Evolutionary conservation across 2,113 vertebrate species (phyloP).

Genomic region (Symphodus melops): DNA sequence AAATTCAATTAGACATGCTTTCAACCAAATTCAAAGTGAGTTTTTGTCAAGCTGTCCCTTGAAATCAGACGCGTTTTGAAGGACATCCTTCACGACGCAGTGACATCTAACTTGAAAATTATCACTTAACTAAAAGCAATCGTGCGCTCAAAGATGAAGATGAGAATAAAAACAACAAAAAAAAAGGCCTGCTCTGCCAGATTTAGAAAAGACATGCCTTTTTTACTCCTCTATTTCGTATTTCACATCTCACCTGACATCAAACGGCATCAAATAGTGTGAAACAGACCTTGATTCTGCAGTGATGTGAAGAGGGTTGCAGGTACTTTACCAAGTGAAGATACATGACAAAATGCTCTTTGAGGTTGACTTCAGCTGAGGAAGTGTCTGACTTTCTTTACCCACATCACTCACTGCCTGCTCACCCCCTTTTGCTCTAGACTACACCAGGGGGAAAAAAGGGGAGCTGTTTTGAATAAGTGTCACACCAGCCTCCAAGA

Average conservation of each 20-base stretch:
- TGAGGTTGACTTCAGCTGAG: slow-evolving; percentile 63
- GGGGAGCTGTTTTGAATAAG: slow-evolving; percentile 70
- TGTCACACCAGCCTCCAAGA: slow-evolving; percentile 65
- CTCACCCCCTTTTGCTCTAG: slow-evolving; percentile 56
- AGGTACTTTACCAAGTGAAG: slow-evolving; percentile 66
- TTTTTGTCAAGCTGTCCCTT: slow-evolving; percentile 81
- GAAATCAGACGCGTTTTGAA: slow-evolving; percentile 75
- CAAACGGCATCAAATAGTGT: slow-evolving; percentile 60
- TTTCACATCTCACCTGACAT: slow-evolving; percentile 58
- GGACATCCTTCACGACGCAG: slow-evolving; percentile 76
- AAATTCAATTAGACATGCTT: slow-evolving; percentile 87
- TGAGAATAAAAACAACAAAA: neutral
- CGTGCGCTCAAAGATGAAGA: slow-evolving; percentile 35
- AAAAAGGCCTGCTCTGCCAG: neutral
- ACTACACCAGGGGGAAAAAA: slow-evolving; percentile 51
- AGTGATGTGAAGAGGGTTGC: slow-evolving; percentile 57
- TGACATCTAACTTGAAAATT: slow-evolving; percentile 75
- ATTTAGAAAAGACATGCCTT: slow-evolving; percentile 29
- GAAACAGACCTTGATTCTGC: slow-evolving; percentile 60
- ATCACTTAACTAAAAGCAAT: slow-evolving; percentile 55
- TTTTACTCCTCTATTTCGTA: slow-evolving; percentile 31
- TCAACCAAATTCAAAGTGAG: slow-evolving; percentile 81
- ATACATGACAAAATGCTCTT: slow-evolving; percentile 71
- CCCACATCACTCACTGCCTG: slow-evolving; percentile 62
- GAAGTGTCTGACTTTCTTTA: slow-evolving; percentile 65